Evolutionary conservation across 2,888 invertebrate species (phyloP), one percentile per base, ranked within the genome.

Genomic region (Drosophila anceps): DNA sequence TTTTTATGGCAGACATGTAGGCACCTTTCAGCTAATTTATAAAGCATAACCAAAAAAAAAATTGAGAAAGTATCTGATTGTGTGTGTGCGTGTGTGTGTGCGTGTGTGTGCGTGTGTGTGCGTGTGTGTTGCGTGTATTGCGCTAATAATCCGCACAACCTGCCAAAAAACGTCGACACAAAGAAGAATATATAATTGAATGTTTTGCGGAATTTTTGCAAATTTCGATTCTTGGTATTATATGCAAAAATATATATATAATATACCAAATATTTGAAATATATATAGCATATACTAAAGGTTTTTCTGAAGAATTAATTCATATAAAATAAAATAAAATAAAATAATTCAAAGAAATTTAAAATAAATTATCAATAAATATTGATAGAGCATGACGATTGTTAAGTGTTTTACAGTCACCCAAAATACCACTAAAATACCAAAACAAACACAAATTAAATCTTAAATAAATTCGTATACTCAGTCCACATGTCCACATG

Each of bases 1-100:
- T 90, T 88, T 90, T 90, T 90, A 80, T 86, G 84, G 88, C 90
- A 90, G 90, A 90, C 90, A 91, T 75, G 74, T 79, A 84, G 91
- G 83, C 90, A 91, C 88, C 91, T 82, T 83, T 77, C 79, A 71
- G 76, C 75, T 79, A 87, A 87, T 85, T 89, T 84, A 81, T 71
- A 73, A 66, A 37, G 39, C 27, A 64, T 8, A 50, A 13, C 20
- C 35, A 5, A 55, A 63, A 53, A 53, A 41, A 73, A 69, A 58
- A 39, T 66, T 76, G 71, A 65, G 74, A 81, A 73, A 75, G 61
- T 48, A 63, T 59, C 63, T 48, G 18, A 10, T n/a, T 29, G 20
- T 18, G 50, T 54, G 27, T 53, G 15, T 48, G 37, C n/a, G n/a
- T n/a, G n/a, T n/a, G n/a, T n/a, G n/a, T n/a, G n/a, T n/a, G n/a